Conservation (phyloP, 1,140 invertebrate genomes). For the Penaeus indicus region DNA sequence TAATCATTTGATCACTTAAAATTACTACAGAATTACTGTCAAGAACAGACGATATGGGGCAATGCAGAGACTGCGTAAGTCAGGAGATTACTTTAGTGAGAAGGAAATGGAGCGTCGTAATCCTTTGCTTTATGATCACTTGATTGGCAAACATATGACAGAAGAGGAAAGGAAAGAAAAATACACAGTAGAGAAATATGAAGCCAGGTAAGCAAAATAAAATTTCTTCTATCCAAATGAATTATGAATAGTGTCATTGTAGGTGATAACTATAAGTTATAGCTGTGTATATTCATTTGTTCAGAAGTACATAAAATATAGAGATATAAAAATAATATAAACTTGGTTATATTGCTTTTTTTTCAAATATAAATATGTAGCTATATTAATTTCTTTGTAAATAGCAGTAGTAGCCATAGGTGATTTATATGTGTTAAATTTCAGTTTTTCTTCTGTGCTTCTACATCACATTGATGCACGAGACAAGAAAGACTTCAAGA, state of each 20-base stretch:
- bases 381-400: no score
- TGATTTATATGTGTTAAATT: no score
- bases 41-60: constrained; percentile 52
- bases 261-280: no score
- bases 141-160: constrained; percentile 47
- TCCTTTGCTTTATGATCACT: constrained; percentile 49
- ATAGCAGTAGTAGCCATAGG: no score
- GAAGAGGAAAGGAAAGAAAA: constrained; percentile 42
- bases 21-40: constrained; percentile 36
- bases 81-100: constrained; percentile 55
- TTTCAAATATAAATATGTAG: background rate
- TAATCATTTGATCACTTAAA: background rate
- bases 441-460: constrained; percentile 39
- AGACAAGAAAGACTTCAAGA: constrained; percentile 25
- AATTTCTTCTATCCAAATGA: no score
- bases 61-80: constrained; percentile 26
- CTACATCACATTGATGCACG: constrained; percentile 35
- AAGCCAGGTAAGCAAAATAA: constrained; percentile 12
- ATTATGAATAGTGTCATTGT: no score
- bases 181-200: constrained; percentile 7
- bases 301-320: no score
- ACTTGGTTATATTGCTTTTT: background rate
- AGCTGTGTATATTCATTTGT: no score
- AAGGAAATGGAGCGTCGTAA: constrained; percentile 54
- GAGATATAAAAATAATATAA: background rate